A percentile compares a stretch with the other conserved stretches of the same genome.
These are phyloP conservation scores for Cotesia glomerata DNA, from an alignment of 1,140 invertebrate species.

Conservation along the genomic window DNA sequence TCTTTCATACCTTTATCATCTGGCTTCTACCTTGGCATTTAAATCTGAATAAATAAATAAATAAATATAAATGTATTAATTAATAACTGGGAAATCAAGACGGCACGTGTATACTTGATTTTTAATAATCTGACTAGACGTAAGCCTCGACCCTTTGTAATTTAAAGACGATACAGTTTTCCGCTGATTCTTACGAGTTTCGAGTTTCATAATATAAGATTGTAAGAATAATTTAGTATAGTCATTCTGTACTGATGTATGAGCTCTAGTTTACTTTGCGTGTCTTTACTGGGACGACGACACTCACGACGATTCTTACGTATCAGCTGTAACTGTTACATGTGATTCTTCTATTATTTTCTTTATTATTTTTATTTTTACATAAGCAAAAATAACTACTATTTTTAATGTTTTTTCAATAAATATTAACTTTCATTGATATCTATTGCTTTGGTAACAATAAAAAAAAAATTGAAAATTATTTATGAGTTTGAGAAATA, in stretches of 20 bases:
- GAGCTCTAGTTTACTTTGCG: not conserved
- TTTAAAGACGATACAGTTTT: slow-evolving; percentile 11
- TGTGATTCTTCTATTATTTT: not conserved
- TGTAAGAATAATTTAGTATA: slow-evolving; percentile 8
- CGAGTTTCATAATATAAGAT: slow-evolving; percentile 12
- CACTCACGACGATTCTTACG: not conserved
- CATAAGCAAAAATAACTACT: not conserved
- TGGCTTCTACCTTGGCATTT: too few relatives aligned
- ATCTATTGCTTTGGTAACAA: too few relatives aligned
- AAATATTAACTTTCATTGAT: too few relatives aligned
- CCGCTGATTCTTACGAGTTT: slow-evolving; percentile 21
- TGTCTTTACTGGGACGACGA: not conserved
- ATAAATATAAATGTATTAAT: not conserved
- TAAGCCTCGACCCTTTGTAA: slow-evolving; percentile 4
- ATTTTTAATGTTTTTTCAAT: too few relatives aligned
- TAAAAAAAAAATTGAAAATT: too few relatives aligned
- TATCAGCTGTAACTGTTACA: slow-evolving; percentile 10
- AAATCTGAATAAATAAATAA: too few relatives aligned
- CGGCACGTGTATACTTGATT: not conserved
- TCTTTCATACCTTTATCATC: too few relatives aligned
- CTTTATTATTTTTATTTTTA: not conserved
- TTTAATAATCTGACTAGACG: slow-evolving; percentile 1
- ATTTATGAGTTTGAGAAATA: too few relatives aligned
- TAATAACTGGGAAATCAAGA: not conserved
- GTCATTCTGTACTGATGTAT: not conserved